Base-by-base conservation (phyloP, 2,113 vertebrate species). In the Uropsilus gracilis region DNA sequence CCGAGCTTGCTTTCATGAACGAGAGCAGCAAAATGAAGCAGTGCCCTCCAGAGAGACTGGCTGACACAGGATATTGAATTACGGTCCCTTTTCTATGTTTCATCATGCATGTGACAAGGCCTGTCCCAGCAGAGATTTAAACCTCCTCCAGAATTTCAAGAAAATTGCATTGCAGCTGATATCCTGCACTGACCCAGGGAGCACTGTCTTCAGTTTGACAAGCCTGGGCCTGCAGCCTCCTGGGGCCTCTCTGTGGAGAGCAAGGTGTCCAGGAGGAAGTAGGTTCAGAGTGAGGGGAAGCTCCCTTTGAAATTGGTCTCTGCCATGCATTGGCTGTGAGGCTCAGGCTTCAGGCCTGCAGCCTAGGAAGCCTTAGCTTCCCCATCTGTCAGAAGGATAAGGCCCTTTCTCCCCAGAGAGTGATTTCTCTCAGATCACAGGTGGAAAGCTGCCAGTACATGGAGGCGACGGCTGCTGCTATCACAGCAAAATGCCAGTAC, bases 121-220 rank as follows among this genome's bases (percentile, higher is more conserved):
- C 22, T 68, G 26, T 26, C n/a, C 6, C 30, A 37, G 72, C 24
- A 87, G 53, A 89, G 87, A 89, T n/a, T 86, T 26, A 39, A 8
- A 32, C 30, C 26, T 39, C 86, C 85, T 69, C 44, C 17, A 13
- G 24, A 69, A 68, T 83, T 64, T 64, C 57, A 75, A 44, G 39
- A 22, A 71, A 86, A 28, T 24, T 11, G 3, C 32, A 22, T 71
- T 76, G 39, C 55, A 53, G n/a, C 68, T 18, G 46, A 63, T 73
- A 48, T 2, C 34, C 44, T 78, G 8, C 30, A 37, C 4, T 53
- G 1, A 57, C 28, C 44, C 30, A 55, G n/a, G 16, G 64, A 16
- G 6, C 86, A 2, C 8, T 84, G 82, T 84, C n/a, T 73, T 93
- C 42, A 55, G 48, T 53, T 69, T 87, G 77, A 71, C 13, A 71